A percentile compares a stretch with the other conserved stretches of the same genome.
These are phyloP conservation scores for Ceraclea dissimilis DNA, from an alignment of 2,888 invertebrate species.

Conservation along the genomic window DNA sequence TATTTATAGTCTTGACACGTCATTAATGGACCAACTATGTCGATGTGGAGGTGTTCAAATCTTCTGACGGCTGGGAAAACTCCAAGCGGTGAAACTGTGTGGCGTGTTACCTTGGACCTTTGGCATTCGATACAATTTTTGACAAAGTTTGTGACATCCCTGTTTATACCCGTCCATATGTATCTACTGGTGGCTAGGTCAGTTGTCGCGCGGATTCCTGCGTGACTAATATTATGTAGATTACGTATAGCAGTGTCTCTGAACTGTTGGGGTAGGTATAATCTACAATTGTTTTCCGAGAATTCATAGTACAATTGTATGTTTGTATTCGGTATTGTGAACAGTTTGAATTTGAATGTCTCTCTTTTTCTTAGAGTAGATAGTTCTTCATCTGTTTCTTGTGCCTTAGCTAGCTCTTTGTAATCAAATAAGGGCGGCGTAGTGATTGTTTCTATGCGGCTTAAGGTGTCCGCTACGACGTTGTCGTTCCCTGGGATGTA, in stretches of 20 bases:
- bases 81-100: slow-evolving; percentile 2
- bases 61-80: slow-evolving; percentile 24
- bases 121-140: slow-evolving; percentile 3
- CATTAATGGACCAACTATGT: neutral
- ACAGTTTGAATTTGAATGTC: neutral
- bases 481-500: neutral
- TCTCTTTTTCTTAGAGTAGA: neutral
- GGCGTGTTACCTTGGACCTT: neutral
- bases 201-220: neutral
- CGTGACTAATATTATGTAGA: neutral
- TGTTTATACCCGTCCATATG: slow-evolving; percentile 26
- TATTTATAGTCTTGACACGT: neutral
- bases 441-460: neutral
- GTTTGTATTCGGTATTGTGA: neutral
- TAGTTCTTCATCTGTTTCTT: neutral
- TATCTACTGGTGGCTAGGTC: slow-evolving; percentile 18
- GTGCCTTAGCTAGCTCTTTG: neutral
- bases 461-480: neutral
- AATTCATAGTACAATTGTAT: neutral
- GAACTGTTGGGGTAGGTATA: neutral
- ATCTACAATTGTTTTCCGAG: neutral
- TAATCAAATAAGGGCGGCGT: neutral
- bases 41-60: slow-evolving; percentile 26
- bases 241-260: neutral
- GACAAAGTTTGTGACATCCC: slow-evolving; percentile 17